A percentile compares a stretch with the other conserved stretches of the same genome.
phyloP scores from a whole-genome alignment of 2,113 vertebrate species.

The Apteryx mantelli region DNA sequence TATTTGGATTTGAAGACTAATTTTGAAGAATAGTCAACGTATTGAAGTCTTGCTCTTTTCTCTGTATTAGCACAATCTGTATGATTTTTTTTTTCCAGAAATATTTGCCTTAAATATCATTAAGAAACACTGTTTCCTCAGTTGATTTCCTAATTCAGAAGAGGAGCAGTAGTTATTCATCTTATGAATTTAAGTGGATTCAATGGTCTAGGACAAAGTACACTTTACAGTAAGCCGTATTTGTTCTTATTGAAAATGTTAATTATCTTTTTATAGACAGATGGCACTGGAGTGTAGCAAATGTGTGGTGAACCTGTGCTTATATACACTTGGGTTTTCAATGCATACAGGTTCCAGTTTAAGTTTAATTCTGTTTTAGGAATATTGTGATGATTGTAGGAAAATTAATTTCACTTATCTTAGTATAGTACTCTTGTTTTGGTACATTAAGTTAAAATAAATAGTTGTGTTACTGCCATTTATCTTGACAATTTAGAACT shows the following conservation, averaged over 20 bases:
- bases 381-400: not conserved
- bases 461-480: not conserved
- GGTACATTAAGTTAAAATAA: slow-evolving; percentile 14
- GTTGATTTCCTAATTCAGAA: not conserved
- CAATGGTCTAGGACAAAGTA: not conserved
- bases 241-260: slow-evolving; percentile 35
- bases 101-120: not conserved
- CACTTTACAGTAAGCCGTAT: not conserved
- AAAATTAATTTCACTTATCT: slow-evolving; percentile 6
- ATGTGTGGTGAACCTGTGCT: not conserved
- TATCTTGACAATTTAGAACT: not conserved
- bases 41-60: not conserved
- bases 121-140: slow-evolving; percentile 5
- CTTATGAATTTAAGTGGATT: not conserved
- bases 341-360: not conserved
- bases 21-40: not conserved
- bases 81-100: not conserved
- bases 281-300: slow-evolving; percentile 68
- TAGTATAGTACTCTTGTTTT: not conserved
- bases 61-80: not conserved
- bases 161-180: not conserved
- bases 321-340: not conserved
- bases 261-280: slow-evolving; percentile 69
- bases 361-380: not conserved
- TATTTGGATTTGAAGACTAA: not conserved